Evolutionary conservation across 2,797 vertebrate genomes (phyloP).

Genomic region (Pseudotriccus pelzelni): DNA sequence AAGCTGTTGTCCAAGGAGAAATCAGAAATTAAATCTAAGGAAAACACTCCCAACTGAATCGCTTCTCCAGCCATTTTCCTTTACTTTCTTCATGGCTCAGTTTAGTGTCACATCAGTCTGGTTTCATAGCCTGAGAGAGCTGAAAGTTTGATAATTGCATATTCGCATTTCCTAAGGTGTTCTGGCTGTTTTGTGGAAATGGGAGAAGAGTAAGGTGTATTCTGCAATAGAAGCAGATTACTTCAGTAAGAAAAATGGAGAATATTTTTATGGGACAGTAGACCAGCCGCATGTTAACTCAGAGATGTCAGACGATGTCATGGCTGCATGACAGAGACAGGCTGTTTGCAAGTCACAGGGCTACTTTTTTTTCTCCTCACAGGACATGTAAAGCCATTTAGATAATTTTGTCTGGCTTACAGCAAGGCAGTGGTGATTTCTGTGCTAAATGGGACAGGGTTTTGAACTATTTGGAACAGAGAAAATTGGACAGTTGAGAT

Average conservation of each 20-base stretch:
- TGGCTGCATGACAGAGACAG: neutral
- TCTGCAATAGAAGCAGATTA: neutral
- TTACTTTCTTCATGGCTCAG: neutral
- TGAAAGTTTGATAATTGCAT: neutral
- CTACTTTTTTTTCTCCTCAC: neutral
- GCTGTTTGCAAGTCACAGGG: neutral
- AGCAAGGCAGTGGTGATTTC: neutral
- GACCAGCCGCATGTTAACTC: neutral
- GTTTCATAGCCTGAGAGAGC: neutral
- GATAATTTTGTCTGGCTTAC: neutral
- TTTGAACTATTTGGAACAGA: slow-evolving; percentile 14
- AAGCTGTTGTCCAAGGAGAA: slow-evolving; percentile 15
- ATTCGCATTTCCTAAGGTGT: neutral
- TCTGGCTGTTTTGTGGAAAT: neutral
- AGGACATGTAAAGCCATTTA: neutral
- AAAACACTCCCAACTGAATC: neutral
- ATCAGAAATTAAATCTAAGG: neutral
- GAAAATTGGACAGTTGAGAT: neutral
- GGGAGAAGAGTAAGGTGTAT: neutral
- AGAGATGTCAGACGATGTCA: neutral
- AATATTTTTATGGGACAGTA: neutral
- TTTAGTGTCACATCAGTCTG: neutral
- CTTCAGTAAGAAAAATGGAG: neutral
- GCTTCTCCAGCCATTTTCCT: neutral
- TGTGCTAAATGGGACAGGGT: neutral